phyloP scores from a whole-genome alignment of 2,797 vertebrate genomes.

The Okamejei kenojei region DNA sequence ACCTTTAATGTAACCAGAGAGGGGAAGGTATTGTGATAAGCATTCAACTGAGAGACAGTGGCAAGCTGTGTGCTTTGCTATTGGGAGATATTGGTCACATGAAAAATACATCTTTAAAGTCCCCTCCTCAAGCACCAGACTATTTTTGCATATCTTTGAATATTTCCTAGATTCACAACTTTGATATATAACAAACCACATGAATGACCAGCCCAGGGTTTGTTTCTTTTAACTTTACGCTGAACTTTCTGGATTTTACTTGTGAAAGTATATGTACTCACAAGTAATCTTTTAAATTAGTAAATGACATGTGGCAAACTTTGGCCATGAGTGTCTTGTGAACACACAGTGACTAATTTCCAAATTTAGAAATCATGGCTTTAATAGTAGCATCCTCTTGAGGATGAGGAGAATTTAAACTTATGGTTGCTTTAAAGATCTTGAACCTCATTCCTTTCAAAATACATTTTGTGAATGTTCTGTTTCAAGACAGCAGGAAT shows the following conservation, averaged over 20 bases:
- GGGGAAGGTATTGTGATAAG: neutral
- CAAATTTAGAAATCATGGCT: neutral
- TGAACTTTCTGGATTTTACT: neutral
- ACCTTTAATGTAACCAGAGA: neutral
- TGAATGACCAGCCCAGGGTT: neutral
- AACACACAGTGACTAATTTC: neutral
- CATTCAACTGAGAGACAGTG: neutral
- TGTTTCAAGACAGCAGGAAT: neutral
- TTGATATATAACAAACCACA: neutral
- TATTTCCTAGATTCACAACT: neutral
- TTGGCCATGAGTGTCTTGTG: neutral
- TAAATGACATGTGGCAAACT: neutral
- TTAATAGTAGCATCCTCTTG: neutral
- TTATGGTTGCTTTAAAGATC: neutral
- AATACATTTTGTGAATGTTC: neutral
- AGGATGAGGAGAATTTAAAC: neutral
- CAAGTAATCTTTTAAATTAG: neutral
- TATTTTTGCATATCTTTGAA: no score
- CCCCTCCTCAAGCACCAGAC: neutral
- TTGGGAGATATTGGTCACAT: neutral
- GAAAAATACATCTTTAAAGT: neutral
- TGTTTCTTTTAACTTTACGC: neutral
- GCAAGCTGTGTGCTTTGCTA: neutral
- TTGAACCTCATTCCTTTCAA: neutral
- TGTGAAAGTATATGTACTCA: neutral